Conservation (phyloP, 2,888 invertebrate species). For the Catocala nupta region DNA sequence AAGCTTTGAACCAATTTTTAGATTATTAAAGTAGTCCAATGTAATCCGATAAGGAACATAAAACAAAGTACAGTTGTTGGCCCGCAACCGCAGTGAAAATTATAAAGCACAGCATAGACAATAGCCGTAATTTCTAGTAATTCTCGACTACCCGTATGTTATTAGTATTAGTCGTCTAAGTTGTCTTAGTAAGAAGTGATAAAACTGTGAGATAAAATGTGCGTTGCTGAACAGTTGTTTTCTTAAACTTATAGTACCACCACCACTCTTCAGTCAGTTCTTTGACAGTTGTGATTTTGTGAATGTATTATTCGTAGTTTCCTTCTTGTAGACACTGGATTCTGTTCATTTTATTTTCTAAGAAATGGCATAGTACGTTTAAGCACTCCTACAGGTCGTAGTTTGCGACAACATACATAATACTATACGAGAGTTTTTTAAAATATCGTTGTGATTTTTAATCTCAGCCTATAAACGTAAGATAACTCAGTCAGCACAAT, state of each 20-base stretch:
- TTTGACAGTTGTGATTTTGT: conserved; percentile 37
- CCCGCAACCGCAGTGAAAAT: too few species aligned
- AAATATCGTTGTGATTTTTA: conserved; percentile 23
- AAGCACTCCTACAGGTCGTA: conserved; percentile 23
- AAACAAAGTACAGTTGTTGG: too few species aligned
- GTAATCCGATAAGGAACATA: too few species aligned
- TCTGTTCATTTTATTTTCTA: conserved; percentile 56
- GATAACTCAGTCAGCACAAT: conserved; percentile 53
- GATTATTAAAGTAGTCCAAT: too few species aligned
- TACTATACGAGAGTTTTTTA: conserved; percentile 16
- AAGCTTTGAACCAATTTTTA: too few species aligned
- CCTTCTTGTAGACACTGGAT: conserved; percentile 29
- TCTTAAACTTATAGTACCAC: conserved; percentile 20
- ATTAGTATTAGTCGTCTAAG: too few species aligned
- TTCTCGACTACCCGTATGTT: too few species aligned
- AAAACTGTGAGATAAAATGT: conserved; percentile 7
- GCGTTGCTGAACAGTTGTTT: background rate
- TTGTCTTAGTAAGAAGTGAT: too few species aligned
- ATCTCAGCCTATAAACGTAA: conserved; percentile 24
- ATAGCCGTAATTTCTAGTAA: too few species aligned
- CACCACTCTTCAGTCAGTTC: conserved; percentile 6
- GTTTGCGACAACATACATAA: conserved; percentile 21
- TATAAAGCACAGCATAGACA: too few species aligned
- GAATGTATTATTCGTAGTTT: conserved; percentile 31
- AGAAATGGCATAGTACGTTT: conserved; percentile 51